Evolutionary conservation across 2,797 vertebrate species (phyloP).

Genomic region (Morus bassanus): DNA sequence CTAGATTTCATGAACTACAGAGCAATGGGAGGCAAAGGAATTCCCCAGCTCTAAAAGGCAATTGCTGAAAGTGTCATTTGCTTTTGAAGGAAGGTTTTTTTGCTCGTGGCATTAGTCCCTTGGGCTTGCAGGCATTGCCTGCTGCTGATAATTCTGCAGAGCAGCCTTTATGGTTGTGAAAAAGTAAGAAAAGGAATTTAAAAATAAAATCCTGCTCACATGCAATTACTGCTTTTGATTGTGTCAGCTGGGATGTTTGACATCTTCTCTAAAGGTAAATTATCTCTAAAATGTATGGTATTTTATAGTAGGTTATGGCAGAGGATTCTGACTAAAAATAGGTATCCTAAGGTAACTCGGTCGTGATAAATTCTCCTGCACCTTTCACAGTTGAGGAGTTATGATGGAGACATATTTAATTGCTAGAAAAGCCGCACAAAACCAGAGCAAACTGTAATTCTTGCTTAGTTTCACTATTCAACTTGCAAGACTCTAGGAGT

Average conservation of each 20-base stretch:
- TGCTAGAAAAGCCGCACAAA: neutral
- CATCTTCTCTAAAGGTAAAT: neutral
- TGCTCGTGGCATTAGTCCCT: neutral
- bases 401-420: neutral
- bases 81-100: neutral
- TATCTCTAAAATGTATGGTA: neutral
- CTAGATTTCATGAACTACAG: neutral
- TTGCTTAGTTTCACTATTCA: constrained; percentile 65
- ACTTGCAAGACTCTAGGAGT: constrained; percentile 73
- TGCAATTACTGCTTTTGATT: neutral
- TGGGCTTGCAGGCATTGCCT: neutral
- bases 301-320: neutral
- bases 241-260: neutral
- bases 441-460: neutral
- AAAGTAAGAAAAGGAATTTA: neutral
- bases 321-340: neutral
- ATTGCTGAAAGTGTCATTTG: neutral
- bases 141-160: neutral
- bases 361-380: neutral
- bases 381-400: neutral
- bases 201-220: neutral
- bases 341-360: neutral
- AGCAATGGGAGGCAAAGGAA: neutral
- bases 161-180: neutral
- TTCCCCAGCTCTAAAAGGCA: neutral